A percentile compares a stretch with the other conserved stretches of the same genome.
Evolutionary conservation across 2,797 vertebrate species (phyloP).

Genomic region (Oophaga sylvatica): DNA sequence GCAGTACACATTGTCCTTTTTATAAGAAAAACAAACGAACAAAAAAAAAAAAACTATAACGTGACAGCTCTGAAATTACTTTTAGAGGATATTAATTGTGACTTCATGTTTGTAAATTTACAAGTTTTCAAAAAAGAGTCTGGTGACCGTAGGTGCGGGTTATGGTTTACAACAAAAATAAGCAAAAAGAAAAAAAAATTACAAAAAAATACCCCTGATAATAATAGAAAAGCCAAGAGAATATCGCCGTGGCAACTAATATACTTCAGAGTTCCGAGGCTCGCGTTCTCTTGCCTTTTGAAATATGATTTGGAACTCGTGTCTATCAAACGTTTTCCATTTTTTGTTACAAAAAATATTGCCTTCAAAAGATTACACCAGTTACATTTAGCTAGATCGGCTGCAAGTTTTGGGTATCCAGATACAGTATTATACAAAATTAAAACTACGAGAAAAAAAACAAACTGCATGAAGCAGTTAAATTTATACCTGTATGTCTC

Average conservation of each 20-base stretch:
- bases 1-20: conserved; percentile 89
- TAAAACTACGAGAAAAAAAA: conserved; percentile 9
- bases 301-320: conserved; percentile 70
- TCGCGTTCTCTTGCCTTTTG: conserved; percentile 73
- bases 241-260: conserved; percentile 83
- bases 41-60: conserved; percentile 64
- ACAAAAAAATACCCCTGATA: neutral
- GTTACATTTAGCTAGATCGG: conserved; percentile 79
- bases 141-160: conserved; percentile 79
- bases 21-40: conserved; percentile 69
- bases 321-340: conserved; percentile 70
- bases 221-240: conserved; percentile 38
- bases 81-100: conserved; percentile 85
- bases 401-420: conserved; percentile 82
- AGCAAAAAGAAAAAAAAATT: neutral
- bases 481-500: conserved; percentile 76
- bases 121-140: conserved; percentile 80
- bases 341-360: conserved; percentile 72
- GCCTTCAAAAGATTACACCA: conserved; percentile 79
- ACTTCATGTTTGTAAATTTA: conserved; percentile 86
- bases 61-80: conserved; percentile 82
- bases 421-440: conserved; percentile 78
- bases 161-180: conserved; percentile 77
- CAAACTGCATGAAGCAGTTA: conserved; percentile 72
- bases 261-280: conserved; percentile 81